Conservation (phyloP, 1,140 invertebrate genomes). For the Gryon sp. region DNA sequence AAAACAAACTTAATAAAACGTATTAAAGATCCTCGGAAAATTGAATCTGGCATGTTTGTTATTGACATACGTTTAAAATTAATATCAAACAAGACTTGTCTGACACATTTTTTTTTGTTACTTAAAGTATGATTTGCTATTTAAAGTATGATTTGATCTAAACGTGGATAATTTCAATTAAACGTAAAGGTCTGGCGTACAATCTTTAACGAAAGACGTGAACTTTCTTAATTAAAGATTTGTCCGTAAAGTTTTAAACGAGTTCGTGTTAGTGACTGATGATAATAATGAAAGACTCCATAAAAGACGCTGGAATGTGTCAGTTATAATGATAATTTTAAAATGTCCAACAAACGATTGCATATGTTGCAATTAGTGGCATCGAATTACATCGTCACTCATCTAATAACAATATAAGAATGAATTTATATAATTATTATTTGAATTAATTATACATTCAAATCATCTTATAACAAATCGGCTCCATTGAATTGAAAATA, state of each 20-base stretch:
- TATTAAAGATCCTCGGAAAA: too few relatives aligned
- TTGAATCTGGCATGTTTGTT: too few relatives aligned
- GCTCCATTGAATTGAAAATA: slow-evolving; percentile 7
- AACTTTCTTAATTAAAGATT: slow-evolving; percentile 57
- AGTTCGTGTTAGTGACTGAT: slow-evolving; percentile 28
- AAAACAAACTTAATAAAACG: too few relatives aligned
- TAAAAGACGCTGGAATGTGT: slow-evolving; percentile 6
- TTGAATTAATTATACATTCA: too few relatives aligned
- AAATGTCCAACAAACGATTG: neutral
- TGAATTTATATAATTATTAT: too few relatives aligned
- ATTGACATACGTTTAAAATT: too few relatives aligned
- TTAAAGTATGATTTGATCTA: slow-evolving; percentile 10
- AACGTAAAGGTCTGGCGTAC: neutral
- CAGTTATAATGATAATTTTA: neutral
- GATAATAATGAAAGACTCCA: slow-evolving; percentile 22
- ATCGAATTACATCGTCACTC: neutral
- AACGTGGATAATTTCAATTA: slow-evolving; percentile 29
- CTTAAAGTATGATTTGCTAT: too few relatives aligned
- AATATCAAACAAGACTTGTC: neutral
- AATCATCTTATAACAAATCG: too few relatives aligned
- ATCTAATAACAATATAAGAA: too few relatives aligned
- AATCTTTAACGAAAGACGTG: slow-evolving; percentile 28
- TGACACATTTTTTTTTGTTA: neutral
- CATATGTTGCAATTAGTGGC: neutral
- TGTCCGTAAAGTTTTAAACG: slow-evolving; percentile 42